Evolutionary conservation across 2,888 invertebrate species (phyloP), one percentile per base, ranked within the genome.

Genomic region (Rhodophaea formosa): DNA sequence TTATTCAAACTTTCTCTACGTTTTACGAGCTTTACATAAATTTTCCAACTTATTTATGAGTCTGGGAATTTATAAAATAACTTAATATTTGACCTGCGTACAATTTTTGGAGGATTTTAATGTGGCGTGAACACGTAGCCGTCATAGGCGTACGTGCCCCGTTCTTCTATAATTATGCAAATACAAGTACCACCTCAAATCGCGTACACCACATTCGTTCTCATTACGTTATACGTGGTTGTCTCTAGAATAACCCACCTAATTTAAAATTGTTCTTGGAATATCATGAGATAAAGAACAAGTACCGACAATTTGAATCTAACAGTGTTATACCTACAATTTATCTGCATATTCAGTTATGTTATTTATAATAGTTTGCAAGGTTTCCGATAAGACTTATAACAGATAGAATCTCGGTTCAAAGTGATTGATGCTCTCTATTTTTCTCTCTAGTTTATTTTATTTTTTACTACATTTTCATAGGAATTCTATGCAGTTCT

Each of bases 151-250:
- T 45, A 44, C 54, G 54, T 44, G 54, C 15, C 29, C 10, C 14
- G 44, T 54, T 54, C 45, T 54, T 54, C 44, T 43, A 44, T 30
- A 54, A 54, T 54, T 45, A 45, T 54, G 54, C 44, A 45, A 54
- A 54, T 45, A 45, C 30, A 45, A 54, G 43, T 43, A 53, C 54
- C 32, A 32, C 14, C 29, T 45, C 30, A 45, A 53, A 10, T 14
- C 32, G 45, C 54, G 30, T 29, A 39, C 35, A 52, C 52, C 52
- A 12, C 52, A 52, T 52, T 43, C 7, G 29, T 43, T 53, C 53
- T 53, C 43, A 53, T 53, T 43, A 7, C 15, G 53, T 53, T 12
- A 43, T 43, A 54, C 54, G 54, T 54, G 44, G 45, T 54, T 44
- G 30, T 53, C 32, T 35, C 7, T 10, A 12, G 17, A 43, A 14